Evolutionary conservation across 2,113 vertebrate genomes (phyloP).

Genomic region (Scartelaos histophorus): DNA sequence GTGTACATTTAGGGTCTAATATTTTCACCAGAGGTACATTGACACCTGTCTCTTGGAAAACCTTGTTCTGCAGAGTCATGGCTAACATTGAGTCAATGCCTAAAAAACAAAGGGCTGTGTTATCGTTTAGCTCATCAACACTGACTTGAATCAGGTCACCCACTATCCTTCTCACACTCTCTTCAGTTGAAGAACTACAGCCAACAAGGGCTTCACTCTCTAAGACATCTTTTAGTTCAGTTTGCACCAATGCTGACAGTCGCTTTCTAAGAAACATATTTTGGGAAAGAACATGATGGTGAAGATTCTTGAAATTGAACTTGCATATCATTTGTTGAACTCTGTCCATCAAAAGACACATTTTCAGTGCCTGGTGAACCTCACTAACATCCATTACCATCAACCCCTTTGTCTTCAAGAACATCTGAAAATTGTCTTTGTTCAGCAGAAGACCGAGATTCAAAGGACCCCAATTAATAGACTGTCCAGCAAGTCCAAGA

Average conservation of each 20-base stretch:
- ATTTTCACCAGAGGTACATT: slow-evolving; percentile 80
- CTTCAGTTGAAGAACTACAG: slow-evolving; percentile 52
- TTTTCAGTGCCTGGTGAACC: slow-evolving; percentile 77
- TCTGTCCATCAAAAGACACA: slow-evolving; percentile 75
- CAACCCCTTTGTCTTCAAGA: slow-evolving; percentile 81
- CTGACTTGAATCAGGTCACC: slow-evolving; percentile 63
- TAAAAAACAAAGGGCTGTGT: slow-evolving; percentile 68
- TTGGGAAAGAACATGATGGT: slow-evolving; percentile 62
- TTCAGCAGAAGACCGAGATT: slow-evolving; percentile 82
- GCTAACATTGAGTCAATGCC: slow-evolving; percentile 86
- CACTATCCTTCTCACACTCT: slow-evolving; percentile 72
- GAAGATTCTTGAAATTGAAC: slow-evolving; percentile 77
- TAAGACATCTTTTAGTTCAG: slow-evolving; percentile 51
- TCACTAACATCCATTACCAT: slow-evolving; percentile 77
- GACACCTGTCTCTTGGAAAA: slow-evolving; percentile 78
- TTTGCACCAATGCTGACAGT: slow-evolving; percentile 66
- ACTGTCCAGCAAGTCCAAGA: slow-evolving; percentile 80
- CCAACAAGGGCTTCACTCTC: slow-evolving; percentile 10
- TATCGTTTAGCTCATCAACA: slow-evolving; percentile 70
- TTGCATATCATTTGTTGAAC: slow-evolving; percentile 80
- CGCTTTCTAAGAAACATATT: slow-evolving; percentile 73
- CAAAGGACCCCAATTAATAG: slow-evolving; percentile 87
- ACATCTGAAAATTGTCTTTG: slow-evolving; percentile 75
- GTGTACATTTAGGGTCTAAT: slow-evolving; percentile 79
- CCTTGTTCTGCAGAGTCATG: slow-evolving; percentile 78